Percentiles rank a stretch among this genome's conserved stretches.
phyloP scores from a whole-genome alignment of 2,888 invertebrate genomes.

The Melangyna quadrimaculata region DNA sequence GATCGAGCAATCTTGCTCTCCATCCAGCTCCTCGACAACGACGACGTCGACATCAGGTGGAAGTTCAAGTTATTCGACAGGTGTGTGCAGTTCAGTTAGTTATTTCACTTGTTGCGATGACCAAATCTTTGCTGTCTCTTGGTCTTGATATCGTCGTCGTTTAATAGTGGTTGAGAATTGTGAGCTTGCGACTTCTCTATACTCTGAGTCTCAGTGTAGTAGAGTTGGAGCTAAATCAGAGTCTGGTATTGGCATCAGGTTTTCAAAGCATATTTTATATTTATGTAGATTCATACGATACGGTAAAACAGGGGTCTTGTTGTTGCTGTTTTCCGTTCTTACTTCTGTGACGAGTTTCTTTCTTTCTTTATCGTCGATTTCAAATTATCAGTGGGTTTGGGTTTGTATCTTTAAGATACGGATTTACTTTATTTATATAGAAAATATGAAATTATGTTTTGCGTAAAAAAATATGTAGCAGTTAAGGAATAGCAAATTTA shows the following conservation, averaged over 20 bases:
- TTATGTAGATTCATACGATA: slow-evolving; percentile 41
- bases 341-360: slow-evolving; percentile 54
- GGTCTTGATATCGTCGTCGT: slow-evolving; percentile 18
- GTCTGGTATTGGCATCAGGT: slow-evolving; percentile 54
- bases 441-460: not conserved
- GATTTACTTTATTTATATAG: not conserved
- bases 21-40: not conserved
- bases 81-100: slow-evolving; percentile 66
- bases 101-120: slow-evolving; percentile 64
- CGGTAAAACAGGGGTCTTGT: slow-evolving; percentile 27
- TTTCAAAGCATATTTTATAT: slow-evolving; percentile 51
- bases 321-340: slow-evolving; percentile 46
- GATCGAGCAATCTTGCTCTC: slow-evolving; percentile 34
- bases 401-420: slow-evolving; percentile 34
- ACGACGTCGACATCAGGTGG: slow-evolving; percentile 63
- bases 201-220: slow-evolving; percentile 37
- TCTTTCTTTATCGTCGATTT: slow-evolving; percentile 53
- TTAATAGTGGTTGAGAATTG: not conserved
- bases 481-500: not conserved
- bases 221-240: slow-evolving; percentile 21
- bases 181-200: not conserved
- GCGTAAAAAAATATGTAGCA: not conserved
- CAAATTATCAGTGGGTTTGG: slow-evolving; percentile 36
- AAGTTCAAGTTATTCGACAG: slow-evolving; percentile 69
- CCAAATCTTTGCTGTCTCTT: slow-evolving; percentile 37